phyloP scores from a whole-genome alignment of 2,888 invertebrate species.

The Gryllus longicercus region DNA sequence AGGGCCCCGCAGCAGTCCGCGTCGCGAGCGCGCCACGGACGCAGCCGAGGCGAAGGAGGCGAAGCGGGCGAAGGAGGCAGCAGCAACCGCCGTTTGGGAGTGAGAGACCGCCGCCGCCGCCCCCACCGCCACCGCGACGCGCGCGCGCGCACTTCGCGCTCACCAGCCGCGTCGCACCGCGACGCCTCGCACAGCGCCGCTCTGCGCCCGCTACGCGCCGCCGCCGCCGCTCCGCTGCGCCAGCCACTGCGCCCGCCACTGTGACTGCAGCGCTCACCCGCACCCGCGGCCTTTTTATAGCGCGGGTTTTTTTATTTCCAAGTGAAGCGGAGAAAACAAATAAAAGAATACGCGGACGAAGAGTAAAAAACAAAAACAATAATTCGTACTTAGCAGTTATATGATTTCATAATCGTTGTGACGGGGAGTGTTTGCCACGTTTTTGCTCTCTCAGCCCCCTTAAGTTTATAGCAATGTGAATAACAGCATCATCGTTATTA shows the following conservation, averaged over 20 bases:
- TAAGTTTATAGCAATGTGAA: slow-evolving; percentile 7
- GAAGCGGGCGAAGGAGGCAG: too few relatives aligned
- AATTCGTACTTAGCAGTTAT: slow-evolving; percentile 5
- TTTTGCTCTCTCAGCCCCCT: not conserved
- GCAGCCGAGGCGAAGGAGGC: not conserved
- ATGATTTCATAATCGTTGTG: not conserved
- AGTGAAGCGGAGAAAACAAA: too few relatives aligned
- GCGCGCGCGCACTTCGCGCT: not conserved
- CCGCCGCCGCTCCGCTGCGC: not conserved
- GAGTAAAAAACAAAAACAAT: not conserved
- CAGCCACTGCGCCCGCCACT: not conserved
- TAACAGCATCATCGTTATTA: not conserved
- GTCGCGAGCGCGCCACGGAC: slow-evolving; percentile 10
- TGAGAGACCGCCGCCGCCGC: not conserved
- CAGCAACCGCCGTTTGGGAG: not conserved
- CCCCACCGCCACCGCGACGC: not conserved
- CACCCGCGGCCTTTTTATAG: not conserved
- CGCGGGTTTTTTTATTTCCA: not conserved
- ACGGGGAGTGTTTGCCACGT: not conserved
- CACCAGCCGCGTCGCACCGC: not conserved
- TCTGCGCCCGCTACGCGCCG: not conserved
- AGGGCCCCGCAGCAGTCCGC: slow-evolving; percentile 1
- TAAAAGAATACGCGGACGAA: not conserved
- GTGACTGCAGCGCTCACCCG: not conserved
- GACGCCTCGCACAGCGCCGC: not conserved